Percentiles rank a stretch among this genome's conserved stretches.
These are phyloP conservation scores for Perdix hodgsoniae DNA, from an alignment of 2,797 vertebrate genomes.

Conservation along the genomic window DNA sequence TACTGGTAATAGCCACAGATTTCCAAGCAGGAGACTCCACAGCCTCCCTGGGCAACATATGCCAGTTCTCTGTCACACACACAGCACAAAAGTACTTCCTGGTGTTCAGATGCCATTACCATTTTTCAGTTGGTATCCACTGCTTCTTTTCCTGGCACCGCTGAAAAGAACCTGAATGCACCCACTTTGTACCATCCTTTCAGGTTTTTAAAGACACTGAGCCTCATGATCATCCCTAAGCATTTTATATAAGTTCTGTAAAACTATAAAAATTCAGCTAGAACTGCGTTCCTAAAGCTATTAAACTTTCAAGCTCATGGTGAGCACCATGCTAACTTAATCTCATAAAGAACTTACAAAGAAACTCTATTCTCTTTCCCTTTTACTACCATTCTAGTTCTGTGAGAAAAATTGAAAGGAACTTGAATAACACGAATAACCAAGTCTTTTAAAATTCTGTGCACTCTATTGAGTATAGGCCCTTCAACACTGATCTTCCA, in stretches of 20 bases:
- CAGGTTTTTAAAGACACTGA: not conserved
- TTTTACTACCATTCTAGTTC: not conserved
- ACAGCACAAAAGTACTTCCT: not conserved
- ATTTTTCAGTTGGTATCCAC: not conserved
- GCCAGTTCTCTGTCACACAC: not conserved
- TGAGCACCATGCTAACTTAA: not conserved
- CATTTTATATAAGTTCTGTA: not conserved
- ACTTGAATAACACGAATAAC: not conserved
- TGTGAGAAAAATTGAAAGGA: not conserved
- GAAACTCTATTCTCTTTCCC: not conserved
- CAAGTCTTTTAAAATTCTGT: not conserved
- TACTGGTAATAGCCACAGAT: not conserved
- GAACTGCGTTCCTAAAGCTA: not conserved
- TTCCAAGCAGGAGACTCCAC: not conserved
- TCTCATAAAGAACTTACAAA: not conserved
- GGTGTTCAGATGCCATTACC: not conserved
- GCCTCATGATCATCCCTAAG: not conserved
- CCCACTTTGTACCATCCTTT: not conserved
- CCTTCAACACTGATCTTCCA: not conserved
- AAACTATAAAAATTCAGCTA: not conserved
- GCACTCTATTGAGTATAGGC: not conserved
- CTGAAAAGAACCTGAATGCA: not conserved
- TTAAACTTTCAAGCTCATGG: not conserved
- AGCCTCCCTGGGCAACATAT: not conserved
- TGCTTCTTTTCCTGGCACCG: not conserved